Evolutionary conservation across 1,140 invertebrate species (phyloP).

Genomic region (Pachypeltis micranthus): DNA sequence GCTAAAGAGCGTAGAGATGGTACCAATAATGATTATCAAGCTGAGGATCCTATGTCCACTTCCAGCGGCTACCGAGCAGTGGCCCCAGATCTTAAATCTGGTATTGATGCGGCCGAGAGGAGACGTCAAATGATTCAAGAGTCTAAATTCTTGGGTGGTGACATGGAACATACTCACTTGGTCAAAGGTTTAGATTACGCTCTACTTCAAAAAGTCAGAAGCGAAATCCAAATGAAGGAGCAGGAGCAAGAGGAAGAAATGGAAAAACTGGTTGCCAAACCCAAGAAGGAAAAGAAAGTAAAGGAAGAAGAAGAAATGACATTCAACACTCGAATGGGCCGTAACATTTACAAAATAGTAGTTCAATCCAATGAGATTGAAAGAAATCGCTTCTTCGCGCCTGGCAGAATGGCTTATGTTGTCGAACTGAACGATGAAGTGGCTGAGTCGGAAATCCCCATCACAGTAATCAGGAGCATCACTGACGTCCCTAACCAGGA

Average conservation of each 20-base stretch:
- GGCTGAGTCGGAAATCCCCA: slow-evolving; percentile 86
- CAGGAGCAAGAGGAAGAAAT: slow-evolving; percentile 74
- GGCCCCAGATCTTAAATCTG: slow-evolving; percentile 85
- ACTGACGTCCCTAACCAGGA: slow-evolving; percentile 78
- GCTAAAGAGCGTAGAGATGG: slow-evolving; percentile 90
- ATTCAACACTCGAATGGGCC: slow-evolving; percentile 66
- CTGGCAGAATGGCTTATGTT: slow-evolving; percentile 95
- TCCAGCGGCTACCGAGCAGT: slow-evolving; percentile 88
- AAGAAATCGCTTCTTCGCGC: slow-evolving; percentile 88
- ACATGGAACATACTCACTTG: slow-evolving; percentile 99
- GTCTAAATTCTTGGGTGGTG: slow-evolving; percentile 99
- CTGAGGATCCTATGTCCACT: slow-evolving; percentile 73
- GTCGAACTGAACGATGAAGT: slow-evolving; percentile 88
- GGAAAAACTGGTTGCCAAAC: slow-evolving; percentile 51
- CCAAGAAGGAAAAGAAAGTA: slow-evolving; percentile 40
- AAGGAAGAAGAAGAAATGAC: slow-evolving; percentile 60
- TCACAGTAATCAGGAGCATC: slow-evolving; percentile 87
- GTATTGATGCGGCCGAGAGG: slow-evolving; percentile 88
- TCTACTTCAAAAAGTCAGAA: slow-evolving; percentile 87
- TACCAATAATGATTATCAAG: slow-evolving; percentile 61
- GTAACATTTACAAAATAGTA: slow-evolving; percentile 52
- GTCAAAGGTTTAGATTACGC: slow-evolving; percentile 99
- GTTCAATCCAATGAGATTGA: slow-evolving; percentile 54
- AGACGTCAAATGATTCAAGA: slow-evolving; percentile 94
- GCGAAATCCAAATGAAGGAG: slow-evolving; percentile 69